phyloP scores from a whole-genome alignment of 2,797 vertebrate genomes.

The Otus scops region DNA sequence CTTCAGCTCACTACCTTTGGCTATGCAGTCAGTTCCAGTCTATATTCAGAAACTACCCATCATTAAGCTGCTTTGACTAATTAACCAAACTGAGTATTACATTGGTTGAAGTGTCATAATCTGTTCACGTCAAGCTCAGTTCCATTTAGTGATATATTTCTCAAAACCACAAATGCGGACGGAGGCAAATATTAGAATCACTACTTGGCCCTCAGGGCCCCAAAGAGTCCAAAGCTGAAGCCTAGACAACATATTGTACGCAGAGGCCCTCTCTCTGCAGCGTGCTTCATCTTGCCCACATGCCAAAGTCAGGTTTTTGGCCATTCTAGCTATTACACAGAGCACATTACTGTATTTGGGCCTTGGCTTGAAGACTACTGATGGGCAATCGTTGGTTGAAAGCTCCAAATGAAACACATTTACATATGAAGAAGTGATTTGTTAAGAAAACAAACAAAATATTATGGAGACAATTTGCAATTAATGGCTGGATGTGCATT shows the following conservation, averaged over 20 bases:
- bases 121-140: neutral
- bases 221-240: neutral
- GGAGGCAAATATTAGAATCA: fast-evolving
- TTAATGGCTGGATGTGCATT: neutral
- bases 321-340: neutral
- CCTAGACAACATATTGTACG: fast-evolving
- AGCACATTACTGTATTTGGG: fast-evolving
- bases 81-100: neutral
- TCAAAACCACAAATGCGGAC: neutral
- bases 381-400: neutral
- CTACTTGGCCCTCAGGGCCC: neutral
- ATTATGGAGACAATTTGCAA: neutral
- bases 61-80: neutral
- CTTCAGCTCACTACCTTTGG: neutral
- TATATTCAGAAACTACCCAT: neutral
- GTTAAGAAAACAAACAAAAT: neutral
- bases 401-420: neutral
- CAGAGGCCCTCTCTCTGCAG: neutral
- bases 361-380: neutral
- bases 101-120: neutral
- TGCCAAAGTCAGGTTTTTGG: neutral
- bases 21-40: neutral
- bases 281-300: fast-evolving
- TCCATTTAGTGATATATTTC: neutral
- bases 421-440: neutral